Evolutionary conservation across 1,140 invertebrate species (phyloP).

Genomic region (Thalassaphorura encarpata): DNA sequence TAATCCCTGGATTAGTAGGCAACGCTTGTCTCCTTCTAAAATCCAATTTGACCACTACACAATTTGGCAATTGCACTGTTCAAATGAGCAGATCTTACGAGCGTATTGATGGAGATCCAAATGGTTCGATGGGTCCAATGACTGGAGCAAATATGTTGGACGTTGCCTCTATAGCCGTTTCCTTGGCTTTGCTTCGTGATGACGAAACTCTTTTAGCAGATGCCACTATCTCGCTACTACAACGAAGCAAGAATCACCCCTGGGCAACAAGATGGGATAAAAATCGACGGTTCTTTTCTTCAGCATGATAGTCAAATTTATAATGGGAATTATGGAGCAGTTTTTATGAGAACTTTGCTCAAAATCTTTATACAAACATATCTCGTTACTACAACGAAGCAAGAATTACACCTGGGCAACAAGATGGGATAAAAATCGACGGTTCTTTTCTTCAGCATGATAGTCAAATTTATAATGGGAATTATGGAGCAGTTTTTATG

Average conservation of each 20-base stretch:
- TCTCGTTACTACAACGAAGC: not conserved
- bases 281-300: constrained; percentile 15
- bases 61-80: not conserved
- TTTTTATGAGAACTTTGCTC: constrained; percentile 6
- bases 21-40: constrained; percentile 13
- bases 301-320: constrained; percentile 15
- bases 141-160: constrained; percentile 16
- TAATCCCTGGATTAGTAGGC: constrained; percentile 6
- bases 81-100: constrained; percentile 1
- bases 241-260: not conserved
- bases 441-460: constrained; percentile 15
- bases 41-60: not conserved
- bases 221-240: too few species aligned
- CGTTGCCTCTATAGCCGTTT: constrained; percentile 3
- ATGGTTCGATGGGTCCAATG: not conserved
- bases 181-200: not conserved
- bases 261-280: constrained; percentile 2
- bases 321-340: constrained; percentile 11
- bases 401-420: not conserved
- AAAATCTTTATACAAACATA: constrained; percentile 7
- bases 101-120: constrained; percentile 14
- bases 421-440: constrained; percentile 16
- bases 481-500: constrained; percentile 16
- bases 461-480: constrained; percentile 10
- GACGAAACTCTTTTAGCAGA: constrained; percentile 2